Evolutionary conservation across 1,140 invertebrate genomes (phyloP), one percentile per base, ranked within the genome.

Genomic region (Drosophila serrata): DNA sequence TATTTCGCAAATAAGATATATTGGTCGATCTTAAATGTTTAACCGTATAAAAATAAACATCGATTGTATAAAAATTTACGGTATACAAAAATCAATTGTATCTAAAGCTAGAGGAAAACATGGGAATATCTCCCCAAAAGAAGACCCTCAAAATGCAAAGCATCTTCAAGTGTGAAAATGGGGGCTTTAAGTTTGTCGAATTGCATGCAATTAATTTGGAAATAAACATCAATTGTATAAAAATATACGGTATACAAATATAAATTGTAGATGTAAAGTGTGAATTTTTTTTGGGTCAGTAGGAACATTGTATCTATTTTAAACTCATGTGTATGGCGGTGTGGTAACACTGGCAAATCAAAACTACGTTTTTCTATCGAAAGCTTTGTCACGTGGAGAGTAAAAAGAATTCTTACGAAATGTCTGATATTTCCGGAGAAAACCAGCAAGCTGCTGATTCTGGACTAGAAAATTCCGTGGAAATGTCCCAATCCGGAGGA

Each of bases 151-250:
- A 88, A 79, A 87, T 82, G 82, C 82, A 88, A 86, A 88, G 60
- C 78, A 60, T n/a, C 58, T 49, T 61, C 11, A 39, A 63, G 57
- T 64, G 56, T 4, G 42, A 17, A 24, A 4, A n/a, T n/a, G n/a
- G 17, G 33, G 51, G 75, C 51, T 59, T 67, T 69, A 70, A 67
- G 59, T 68, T n/a, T 69, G 45, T 51, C 75, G 64, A 84, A 85
- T 49, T 90, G 85, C 81, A 84, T 74, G 58, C 84, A 87, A 90
- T 91, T 91, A 88, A 88, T 86, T 86, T 81, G 43, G 79, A 65
- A n/a, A n/a, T n/a, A n/a, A n/a, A n/a, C n/a, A n/a, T n/a, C n/a
- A n/a, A n/a, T n/a, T n/a, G n/a, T n/a, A n/a, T n/a, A n/a, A n/a
- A n/a, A n/a, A n/a, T n/a, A n/a, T n/a, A n/a, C n/a, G n/a, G n/a